Evolutionary conservation across 1,140 invertebrate species (phyloP).

Genomic region (Drosophila funebris): DNA sequence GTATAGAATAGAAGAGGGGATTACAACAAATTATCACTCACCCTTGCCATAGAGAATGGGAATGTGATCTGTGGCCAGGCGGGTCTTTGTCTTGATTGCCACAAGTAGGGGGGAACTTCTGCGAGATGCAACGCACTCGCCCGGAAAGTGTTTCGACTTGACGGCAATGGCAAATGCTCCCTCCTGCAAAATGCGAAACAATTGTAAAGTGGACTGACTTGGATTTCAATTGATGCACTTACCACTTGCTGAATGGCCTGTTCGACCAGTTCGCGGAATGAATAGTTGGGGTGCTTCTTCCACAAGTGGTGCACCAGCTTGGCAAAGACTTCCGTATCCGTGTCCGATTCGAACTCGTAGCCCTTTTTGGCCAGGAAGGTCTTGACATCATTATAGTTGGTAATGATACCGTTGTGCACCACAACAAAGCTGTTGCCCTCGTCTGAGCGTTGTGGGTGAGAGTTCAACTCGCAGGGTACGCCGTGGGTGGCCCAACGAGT

Average conservation of each 20-base stretch:
- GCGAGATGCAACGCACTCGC: slow-evolving; percentile 97
- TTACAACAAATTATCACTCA: slow-evolving; percentile 23
- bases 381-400: slow-evolving; percentile 99
- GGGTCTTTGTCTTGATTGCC: slow-evolving; percentile 97
- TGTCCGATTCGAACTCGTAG: slow-evolving; percentile 97
- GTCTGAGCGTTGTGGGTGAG: slow-evolving; percentile 99
- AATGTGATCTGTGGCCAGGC: slow-evolving; percentile 97
- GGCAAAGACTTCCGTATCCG: slow-evolving; percentile 99
- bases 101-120: slow-evolving; percentile 98
- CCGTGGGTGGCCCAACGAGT: slow-evolving; percentile 99
- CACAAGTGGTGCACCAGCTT: slow-evolving; percentile 98
- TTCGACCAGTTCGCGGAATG: slow-evolving; percentile 98
- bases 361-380: slow-evolving; percentile 96
- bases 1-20: neutral
- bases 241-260: slow-evolving; percentile 96
- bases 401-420: slow-evolving; percentile 99
- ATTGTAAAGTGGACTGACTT: neutral
- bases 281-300: slow-evolving; percentile 93
- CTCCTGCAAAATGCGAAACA: slow-evolving; percentile 86
- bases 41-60: slow-evolving; percentile 94
- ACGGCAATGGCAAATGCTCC: slow-evolving; percentile 99
- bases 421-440: slow-evolving; percentile 95
- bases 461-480: slow-evolving; percentile 95
- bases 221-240: slow-evolving; percentile 1
- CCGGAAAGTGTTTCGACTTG: slow-evolving; percentile 97